Conservation (phyloP, 2,888 invertebrate genomes). For the Diploptera punctata region DNA sequence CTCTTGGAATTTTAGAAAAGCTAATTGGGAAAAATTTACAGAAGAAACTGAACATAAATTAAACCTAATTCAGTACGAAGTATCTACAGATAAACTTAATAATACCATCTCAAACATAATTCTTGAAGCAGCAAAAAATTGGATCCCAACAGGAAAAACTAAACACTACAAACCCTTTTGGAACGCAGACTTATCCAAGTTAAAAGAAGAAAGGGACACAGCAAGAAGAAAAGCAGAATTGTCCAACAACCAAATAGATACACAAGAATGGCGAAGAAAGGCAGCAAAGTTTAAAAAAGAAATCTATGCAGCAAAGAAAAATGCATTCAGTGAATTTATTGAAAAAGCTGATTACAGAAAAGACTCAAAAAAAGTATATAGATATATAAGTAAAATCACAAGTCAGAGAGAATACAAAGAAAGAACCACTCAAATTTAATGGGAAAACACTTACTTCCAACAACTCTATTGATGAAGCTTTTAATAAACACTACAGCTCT, state of each 20-base stretch:
- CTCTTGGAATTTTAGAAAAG: too few relatives aligned
- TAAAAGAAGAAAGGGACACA: too few relatives aligned
- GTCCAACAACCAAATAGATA: neutral
- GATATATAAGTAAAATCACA: neutral
- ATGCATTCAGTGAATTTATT: neutral
- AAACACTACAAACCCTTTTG: neutral
- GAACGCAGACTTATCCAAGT: neutral
- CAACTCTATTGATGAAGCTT: neutral
- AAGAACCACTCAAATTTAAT: neutral
- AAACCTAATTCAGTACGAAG: neutral
- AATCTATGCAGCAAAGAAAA: neutral
- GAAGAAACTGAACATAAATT: neutral
- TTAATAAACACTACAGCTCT: neutral
- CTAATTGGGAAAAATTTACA: too few relatives aligned
- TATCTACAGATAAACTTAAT: neutral
- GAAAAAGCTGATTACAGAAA: neutral
- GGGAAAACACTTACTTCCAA: neutral
- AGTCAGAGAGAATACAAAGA: neutral
- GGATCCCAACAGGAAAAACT: neutral
- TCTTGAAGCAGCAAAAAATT: conserved; percentile 10
- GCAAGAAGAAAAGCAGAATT: neutral
- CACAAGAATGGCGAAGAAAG: neutral
- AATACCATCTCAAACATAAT: neutral
- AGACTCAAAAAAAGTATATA: neutral
- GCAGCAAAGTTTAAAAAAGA: conserved; percentile 1